Base-by-base conservation (phyloP, 1,140 invertebrate species). In the Lasioglossum baleicum region DNA sequence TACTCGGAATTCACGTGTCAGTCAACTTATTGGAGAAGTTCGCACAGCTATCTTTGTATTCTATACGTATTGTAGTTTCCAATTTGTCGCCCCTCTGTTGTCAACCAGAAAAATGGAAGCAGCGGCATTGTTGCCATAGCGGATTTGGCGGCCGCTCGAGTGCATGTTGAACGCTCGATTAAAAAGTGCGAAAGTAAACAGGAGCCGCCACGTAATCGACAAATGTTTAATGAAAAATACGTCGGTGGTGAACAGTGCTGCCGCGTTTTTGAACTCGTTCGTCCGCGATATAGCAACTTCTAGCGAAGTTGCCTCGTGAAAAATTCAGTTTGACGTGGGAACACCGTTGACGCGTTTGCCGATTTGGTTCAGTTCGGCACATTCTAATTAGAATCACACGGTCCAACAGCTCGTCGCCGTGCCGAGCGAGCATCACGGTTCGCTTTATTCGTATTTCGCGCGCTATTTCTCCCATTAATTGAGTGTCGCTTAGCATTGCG, bases 381-480 rank as follows among this genome's bases (percentile, higher is more conserved):
- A 85, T 84, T 85, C 65, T 78, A 82, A 85, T 84, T 82, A 85
- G 61, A 70, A 67, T 60, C 61, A 63, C 48, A 70, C 56, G n/a
- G n/a, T 6, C 2, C 11, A 15, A 63, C 61, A 31, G 26, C 26
- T 10, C 11, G 11, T 7, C 11, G 2, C 2, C 15, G 26, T 31
- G 35, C 13, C 26, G 61, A 15, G 11, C 61, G 61, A 7, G 31
- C 26, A 26, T 8, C 4, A 2, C 56, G 7, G 17, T 58, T 20
- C 56, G 61, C 31, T 83, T 81, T 84, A 74, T 70, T 75, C 66
- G 31, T 70, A 76, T 74, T 76, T 58, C 73, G 73, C 68, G 58
- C 82, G 72, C 65, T 76, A 51, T 81, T 84, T 75, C 68, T 60
- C 48, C 68, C 64, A 35, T 76, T 76, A 84, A 84, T 76, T 77